Conservation (phyloP, 2,888 invertebrate species). For the Brachypalpus laphriformis region DNA sequence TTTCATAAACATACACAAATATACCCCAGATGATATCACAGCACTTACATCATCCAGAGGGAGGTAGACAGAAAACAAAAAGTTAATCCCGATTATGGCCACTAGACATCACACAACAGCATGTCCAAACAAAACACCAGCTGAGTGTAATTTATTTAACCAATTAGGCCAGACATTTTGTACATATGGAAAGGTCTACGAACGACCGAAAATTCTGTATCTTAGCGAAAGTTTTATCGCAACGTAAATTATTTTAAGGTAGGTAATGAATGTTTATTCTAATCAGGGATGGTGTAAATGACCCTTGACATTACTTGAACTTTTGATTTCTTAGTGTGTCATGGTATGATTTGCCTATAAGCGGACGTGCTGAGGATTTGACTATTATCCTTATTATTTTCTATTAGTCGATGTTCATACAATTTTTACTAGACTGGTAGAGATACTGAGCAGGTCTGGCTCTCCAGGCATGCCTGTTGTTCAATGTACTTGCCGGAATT, state of each 20-base stretch:
- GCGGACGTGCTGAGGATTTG: no score
- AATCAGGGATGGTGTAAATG: not conserved
- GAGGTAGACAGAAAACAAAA: not conserved
- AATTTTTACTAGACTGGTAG: no score
- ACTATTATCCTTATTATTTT: no score
- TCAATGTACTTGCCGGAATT: no score
- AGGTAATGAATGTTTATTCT: not conserved
- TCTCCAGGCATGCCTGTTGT: no score
- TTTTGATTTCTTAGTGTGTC: not conserved
- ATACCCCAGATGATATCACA: slow-evolving; percentile 56
- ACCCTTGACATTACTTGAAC: not conserved
- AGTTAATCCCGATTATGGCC: slow-evolving; percentile 50
- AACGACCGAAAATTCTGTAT: not conserved
- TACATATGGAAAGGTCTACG: not conserved
- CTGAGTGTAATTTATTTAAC: slow-evolving; percentile 59
- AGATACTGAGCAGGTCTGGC: no score
- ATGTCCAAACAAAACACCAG: slow-evolving; percentile 49
- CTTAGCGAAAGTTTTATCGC: slow-evolving; percentile 4
- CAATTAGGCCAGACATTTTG: slow-evolving; percentile 53
- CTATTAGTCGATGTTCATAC: no score
- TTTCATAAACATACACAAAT: not conserved
- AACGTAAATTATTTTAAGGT: not conserved
- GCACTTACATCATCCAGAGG: slow-evolving; percentile 24
- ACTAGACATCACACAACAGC: slow-evolving; percentile 46
- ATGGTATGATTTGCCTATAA: no score